A percentile compares a stretch with the other conserved stretches of the same genome.
phyloP scores from a whole-genome alignment of 2,888 invertebrate genomes.

The Phyto melanocephala region DNA sequence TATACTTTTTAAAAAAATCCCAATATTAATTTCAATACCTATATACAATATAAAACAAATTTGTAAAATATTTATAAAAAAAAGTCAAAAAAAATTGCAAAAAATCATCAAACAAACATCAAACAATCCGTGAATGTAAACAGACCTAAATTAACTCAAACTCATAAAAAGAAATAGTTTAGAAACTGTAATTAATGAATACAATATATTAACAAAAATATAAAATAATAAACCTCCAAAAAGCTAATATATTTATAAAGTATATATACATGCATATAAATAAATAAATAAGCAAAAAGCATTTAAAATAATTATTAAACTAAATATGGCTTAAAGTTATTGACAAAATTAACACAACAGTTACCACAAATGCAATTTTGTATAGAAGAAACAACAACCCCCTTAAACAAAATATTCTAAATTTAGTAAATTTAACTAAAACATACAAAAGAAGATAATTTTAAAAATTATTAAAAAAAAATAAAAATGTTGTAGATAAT shows the following conservation, averaged over 20 bases:
- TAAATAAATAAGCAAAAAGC: no score
- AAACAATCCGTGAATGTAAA: conserved; percentile 7
- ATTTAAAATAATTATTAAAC: conserved; percentile 41
- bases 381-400: conserved; percentile 14
- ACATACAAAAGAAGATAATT: background rate
- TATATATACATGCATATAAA: background rate
- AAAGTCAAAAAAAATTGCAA: background rate
- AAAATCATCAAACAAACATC: conserved; percentile 8
- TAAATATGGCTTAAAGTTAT: conserved; percentile 48
- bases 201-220: no score
- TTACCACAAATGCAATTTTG: conserved; percentile 2
- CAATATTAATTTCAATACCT: background rate
- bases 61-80: conserved; percentile 18
- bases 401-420: no score
- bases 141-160: background rate
- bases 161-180: background rate
- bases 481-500: conserved; percentile 41
- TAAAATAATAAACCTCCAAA: no score
- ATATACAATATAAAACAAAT: background rate
- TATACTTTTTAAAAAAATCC: background rate
- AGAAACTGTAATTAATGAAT: background rate
- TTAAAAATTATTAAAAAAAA: background rate
- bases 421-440: conserved; percentile 7
- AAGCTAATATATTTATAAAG: background rate
- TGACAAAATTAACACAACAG: conserved; percentile 1